Conservation (phyloP, 2,888 invertebrate genomes). For the Bimastos eiseni region DNA sequence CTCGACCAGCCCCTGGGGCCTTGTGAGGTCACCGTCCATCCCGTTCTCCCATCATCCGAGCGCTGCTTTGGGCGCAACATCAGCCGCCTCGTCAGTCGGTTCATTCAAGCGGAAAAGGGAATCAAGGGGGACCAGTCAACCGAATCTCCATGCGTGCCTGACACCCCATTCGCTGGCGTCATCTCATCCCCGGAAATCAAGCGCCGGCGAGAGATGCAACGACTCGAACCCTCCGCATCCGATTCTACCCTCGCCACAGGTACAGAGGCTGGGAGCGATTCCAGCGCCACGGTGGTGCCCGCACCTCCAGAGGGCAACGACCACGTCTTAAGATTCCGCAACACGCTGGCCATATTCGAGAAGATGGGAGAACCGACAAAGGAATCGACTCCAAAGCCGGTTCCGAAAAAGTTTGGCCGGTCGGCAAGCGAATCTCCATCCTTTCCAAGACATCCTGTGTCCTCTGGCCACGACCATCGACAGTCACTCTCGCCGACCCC, state of each 20-base stretch:
- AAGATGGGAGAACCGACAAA: conserved; percentile 53
- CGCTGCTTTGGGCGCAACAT: conserved; percentile 24
- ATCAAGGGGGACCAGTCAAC: not conserved
- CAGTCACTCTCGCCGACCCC: conserved; percentile 25
- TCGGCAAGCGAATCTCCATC: not conserved
- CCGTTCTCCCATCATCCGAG: not conserved
- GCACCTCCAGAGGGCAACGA: conserved; percentile 46
- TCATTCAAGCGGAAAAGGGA: conserved; percentile 13
- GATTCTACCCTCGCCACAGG: not conserved
- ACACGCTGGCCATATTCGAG: conserved; percentile 59
- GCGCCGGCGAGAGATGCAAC: conserved; percentile 20
- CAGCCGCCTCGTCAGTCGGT: conserved; percentile 14
- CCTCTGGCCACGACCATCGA: conserved; percentile 28
- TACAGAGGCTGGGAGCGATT: not conserved
- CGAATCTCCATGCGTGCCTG: not conserved
- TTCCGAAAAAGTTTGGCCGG: not conserved
- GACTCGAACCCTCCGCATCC: not conserved
- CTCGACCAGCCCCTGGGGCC: conserved; percentile 8
- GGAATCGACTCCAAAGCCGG: conserved; percentile 18
- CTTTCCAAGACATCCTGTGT: conserved; percentile 18
- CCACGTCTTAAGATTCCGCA: conserved; percentile 59
- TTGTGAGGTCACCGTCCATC: not conserved
- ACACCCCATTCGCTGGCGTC: conserved; percentile 13
- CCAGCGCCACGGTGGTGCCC: not conserved
- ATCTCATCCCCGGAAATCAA: conserved; percentile 33